A percentile compares a stretch with the other conserved stretches of the same genome.
Conservation (phyloP, 2,797 vertebrate species). For the Girardinus metallicus region DNA sequence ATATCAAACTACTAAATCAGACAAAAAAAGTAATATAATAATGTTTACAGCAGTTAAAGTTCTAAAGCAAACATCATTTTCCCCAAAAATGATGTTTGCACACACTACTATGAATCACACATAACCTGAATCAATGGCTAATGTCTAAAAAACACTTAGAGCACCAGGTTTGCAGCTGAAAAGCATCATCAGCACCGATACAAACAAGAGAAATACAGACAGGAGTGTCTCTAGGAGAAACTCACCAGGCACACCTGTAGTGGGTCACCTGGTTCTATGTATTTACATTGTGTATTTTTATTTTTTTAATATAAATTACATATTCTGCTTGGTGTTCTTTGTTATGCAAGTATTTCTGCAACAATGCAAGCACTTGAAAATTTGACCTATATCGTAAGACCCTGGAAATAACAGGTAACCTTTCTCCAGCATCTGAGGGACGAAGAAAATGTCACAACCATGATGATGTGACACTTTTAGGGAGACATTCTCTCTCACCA, state of each 20-base stretch:
- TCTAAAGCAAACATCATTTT: not conserved
- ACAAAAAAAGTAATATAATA: not conserved
- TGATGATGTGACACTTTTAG: not conserved
- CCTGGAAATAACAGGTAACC: slow-evolving; percentile 30
- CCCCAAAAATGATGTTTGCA: not conserved
- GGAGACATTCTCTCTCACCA: slow-evolving; percentile 5
- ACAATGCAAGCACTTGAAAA: slow-evolving; percentile 6
- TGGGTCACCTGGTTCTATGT: not conserved
- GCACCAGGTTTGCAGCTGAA: not conserved
- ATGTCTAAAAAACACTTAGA: not conserved
- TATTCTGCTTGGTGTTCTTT: not conserved
- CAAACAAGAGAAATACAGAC: not conserved
- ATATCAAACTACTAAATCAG: not conserved
- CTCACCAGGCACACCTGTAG: not conserved
- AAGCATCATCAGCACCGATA: not conserved
- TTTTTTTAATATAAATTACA: not conserved
- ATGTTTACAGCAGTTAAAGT: not conserved
- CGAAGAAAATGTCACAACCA: slow-evolving; percentile 34
- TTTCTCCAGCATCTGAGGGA: slow-evolving; percentile 14
- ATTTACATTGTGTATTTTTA: not conserved
- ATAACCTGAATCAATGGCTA: not conserved
- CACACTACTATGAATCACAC: not conserved
- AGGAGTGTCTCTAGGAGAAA: not conserved
- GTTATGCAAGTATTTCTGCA: slow-evolving; percentile 20
- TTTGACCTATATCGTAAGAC: slow-evolving; percentile 22